Base-by-base conservation (phyloP, 2,888 invertebrate species). In the Synanthedon tipuliformis region DNA sequence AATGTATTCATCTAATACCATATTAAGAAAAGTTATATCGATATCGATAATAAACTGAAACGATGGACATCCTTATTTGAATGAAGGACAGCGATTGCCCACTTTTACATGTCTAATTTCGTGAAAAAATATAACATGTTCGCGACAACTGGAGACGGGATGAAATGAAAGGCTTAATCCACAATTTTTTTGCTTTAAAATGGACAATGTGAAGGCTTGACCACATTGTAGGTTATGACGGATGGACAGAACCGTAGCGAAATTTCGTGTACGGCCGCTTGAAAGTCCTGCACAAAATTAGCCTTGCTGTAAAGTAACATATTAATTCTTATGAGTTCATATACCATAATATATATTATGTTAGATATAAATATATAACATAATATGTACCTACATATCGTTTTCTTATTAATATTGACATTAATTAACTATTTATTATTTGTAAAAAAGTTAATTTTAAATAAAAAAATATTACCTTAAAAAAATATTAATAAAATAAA, bases 51-150 rank as follows among this genome's bases (percentile, higher is more conserved):
- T 11, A 13, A 49, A 10, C 13, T 18, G 23, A 10, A 34, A 34
- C 34, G 34, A 5, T 34, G 34, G 34, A 5, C 34, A 34, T 34
- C 34, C 34, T 34, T 34, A 10, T 34, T 34, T 34, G 10, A 34
- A 34, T 8, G 34, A 34, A 34, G 34, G 34, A n/a, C 45, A 45
- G 45, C 12, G 45, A 45, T 78, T 71, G 72, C 76, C 75, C 73
- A 81, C 78, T 81, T 81, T 82, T 81, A 79, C 77, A 78, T 77
- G 75, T 70, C 76, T 78, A 80, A 79, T 81, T 78, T 68, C 54
- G 57, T 58, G 63, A 64, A 75, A 80, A 79, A 76, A 34, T 34
- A 34, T 34, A 75, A 57, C 59, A 58, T 72, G 72, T 75, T 64
- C 72, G 60, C 73, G 66, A 64, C 74, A 73, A 75, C 71, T 71